phyloP scores from a whole-genome alignment of 2,888 invertebrate genomes.

The Zaprionus bogoriensis region DNA sequence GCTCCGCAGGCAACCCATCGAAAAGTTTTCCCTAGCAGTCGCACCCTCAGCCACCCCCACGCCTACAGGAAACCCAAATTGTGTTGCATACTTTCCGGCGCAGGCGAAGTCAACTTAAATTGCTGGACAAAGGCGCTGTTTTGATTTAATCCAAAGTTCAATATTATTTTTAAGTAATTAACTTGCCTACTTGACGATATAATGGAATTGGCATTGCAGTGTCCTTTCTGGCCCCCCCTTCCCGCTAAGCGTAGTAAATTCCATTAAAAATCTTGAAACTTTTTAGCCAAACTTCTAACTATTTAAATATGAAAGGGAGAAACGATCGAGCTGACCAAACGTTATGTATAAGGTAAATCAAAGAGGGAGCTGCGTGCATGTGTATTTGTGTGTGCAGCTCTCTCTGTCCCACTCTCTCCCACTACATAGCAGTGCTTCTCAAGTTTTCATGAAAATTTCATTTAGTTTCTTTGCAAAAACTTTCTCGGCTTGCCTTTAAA shows the following conservation, averaged over 20 bases:
- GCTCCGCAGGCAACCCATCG: conserved; percentile 44
- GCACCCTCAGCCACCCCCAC: neutral
- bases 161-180: too few species aligned
- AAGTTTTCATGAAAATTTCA: conserved; percentile 71
- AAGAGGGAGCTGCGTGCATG: too few species aligned
- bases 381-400: too few species aligned
- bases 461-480: conserved; percentile 64
- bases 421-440: conserved; percentile 13
- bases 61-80: conserved; percentile 32
- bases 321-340: neutral
- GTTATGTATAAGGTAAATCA: conserved; percentile 4
- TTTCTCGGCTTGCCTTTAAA: conserved; percentile 60
- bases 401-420: neutral
- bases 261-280: neutral
- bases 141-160: too few species aligned
- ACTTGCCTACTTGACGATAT: too few species aligned
- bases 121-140: too few species aligned
- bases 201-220: too few species aligned
- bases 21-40: conserved; percentile 36
- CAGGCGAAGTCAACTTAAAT: conserved; percentile 23
- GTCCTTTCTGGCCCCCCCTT: too few species aligned
- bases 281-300: too few species aligned
- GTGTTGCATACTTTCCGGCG: conserved; percentile 40
- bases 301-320: neutral
- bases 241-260: too few species aligned